Base-by-base conservation (phyloP, 2,797 vertebrate genomes). In the Triplophysa bombifrons region DNA sequence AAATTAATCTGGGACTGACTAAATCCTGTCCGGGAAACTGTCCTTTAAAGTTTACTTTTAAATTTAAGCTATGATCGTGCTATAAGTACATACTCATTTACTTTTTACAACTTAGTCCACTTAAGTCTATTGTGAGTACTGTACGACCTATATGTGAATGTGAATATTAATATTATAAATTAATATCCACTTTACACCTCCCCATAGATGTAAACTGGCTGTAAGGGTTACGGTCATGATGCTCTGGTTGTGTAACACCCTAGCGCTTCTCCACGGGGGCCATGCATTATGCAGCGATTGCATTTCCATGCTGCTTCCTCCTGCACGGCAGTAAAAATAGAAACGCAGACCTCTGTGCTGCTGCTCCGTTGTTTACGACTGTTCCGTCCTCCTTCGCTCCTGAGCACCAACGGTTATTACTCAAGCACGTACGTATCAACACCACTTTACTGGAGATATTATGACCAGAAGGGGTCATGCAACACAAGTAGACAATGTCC, bases 251-350 rank as follows among this genome's bases (percentile, higher is more conserved):
- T 87, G 85, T 84, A 87, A 84, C 63, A 77, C 53, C 63, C 85
- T 80, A 78, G 83, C 71, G 84, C 87, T 88, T 77, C 86, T 90
- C 88, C 81, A 65, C 78, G 66, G 85, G 83, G 64, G 17, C 84
- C 80, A 91, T 92, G 87, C 90, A 92, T 93, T 90, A 93, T 92
- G 88, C 87, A 92, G 83, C 85, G 76, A 84, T 87, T 84, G 82
- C 89, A 91, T 91, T 91, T 89, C 90, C 87, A 88, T 88, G 84
- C 85, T 84, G 83, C 87, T 89, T 91, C 88, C 86, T 91, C 86
- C 83, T 87, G 86, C 80, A 81, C 85, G 27, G 48, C 80, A 85
- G 88, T 88, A 92, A 91, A 92, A 92, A 92, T 92, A 92, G 91
- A 92, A 89, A 82, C 72, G 61, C 82, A 85, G 88, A 88, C 87